Evolutionary conservation across 2,113 vertebrate genomes (phyloP).

Genomic region (Theristicus caerulescens): DNA sequence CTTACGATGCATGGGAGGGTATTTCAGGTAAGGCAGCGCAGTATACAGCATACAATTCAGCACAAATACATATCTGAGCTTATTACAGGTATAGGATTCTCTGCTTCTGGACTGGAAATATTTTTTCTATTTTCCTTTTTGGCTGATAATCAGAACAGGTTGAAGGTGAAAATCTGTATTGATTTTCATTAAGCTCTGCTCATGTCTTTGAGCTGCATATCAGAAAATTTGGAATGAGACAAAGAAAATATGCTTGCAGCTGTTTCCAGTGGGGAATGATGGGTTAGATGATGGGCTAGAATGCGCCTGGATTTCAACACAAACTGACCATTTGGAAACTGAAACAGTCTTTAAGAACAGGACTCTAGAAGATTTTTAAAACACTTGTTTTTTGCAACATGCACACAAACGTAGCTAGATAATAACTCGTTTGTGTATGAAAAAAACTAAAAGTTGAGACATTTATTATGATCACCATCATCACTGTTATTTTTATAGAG

Average conservation of each 20-base stretch:
- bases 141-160: background rate
- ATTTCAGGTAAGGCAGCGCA: constrained; percentile 20
- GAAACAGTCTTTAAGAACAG: constrained; percentile 33
- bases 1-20: background rate
- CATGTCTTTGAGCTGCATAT: constrained; percentile 33
- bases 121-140: background rate
- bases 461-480: background rate
- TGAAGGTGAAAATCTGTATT: background rate
- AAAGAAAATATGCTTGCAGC: constrained; percentile 34
- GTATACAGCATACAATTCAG: background rate
- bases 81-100: background rate
- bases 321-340: constrained; percentile 16
- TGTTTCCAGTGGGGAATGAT: constrained; percentile 4
- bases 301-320: constrained; percentile 16
- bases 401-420: constrained; percentile 40
- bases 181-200: background rate
- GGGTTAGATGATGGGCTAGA: constrained; percentile 2
- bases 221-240: constrained; percentile 40
- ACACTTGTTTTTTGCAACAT: background rate
- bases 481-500: constrained; percentile 21
- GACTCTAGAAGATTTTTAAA: background rate
- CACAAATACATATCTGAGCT: background rate
- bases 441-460: background rate
- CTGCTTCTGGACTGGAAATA: constrained; percentile 5
- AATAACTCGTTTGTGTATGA: constrained; percentile 25